phyloP scores from a whole-genome alignment of 2,888 invertebrate species.

The Drosophila borealis region DNA sequence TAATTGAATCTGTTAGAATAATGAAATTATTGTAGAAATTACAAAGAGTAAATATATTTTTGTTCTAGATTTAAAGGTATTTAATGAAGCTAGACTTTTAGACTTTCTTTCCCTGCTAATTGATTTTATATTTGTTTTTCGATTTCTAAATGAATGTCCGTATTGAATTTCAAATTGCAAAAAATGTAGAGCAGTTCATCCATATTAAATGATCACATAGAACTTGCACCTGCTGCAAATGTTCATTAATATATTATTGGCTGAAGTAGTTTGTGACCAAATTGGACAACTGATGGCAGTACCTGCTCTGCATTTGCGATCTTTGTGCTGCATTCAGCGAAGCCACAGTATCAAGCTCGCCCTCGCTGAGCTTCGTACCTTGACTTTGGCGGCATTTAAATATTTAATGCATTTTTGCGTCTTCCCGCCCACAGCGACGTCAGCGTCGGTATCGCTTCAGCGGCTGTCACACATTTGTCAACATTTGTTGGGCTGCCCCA shows the following conservation, averaged over 20 bases:
- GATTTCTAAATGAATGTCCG: too few species aligned
- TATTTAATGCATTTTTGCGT: constrained; percentile 63
- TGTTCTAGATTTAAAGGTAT: too few species aligned
- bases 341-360: not conserved
- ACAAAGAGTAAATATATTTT: too few species aligned
- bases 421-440: constrained; percentile 52
- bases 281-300: constrained; percentile 15
- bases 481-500: constrained; percentile 24
- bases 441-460: constrained; percentile 12
- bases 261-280: constrained; percentile 14
- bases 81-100: too few species aligned
- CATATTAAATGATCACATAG: constrained; percentile 9
- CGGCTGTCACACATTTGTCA: constrained; percentile 26
- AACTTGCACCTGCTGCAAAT: constrained; percentile 36
- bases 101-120: too few species aligned
- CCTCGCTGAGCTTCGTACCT: constrained; percentile 28
- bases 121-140: too few species aligned
- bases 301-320: constrained; percentile 11
- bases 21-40: too few species aligned
- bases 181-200: constrained; percentile 11
- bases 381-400: constrained; percentile 76
- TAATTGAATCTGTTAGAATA: not conserved
- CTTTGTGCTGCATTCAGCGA: constrained; percentile 1
- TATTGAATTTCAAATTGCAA: not conserved
- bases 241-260: constrained; percentile 20